phyloP scores from a whole-genome alignment of 2,797 vertebrate genomes.

The Notolepis coatsorum region DNA sequence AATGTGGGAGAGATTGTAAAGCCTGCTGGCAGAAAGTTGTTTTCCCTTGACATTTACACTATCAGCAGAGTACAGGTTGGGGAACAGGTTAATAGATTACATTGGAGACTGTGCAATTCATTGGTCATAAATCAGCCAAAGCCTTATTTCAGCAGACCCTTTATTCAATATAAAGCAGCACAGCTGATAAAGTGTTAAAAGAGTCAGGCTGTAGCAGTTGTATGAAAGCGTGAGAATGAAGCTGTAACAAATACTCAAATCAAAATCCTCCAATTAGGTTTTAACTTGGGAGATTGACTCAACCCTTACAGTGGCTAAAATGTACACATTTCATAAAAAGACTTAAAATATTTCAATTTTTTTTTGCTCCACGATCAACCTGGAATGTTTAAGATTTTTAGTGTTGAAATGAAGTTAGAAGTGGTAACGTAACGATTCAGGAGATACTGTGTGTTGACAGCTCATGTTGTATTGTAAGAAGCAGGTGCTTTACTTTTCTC shows the following conservation, averaged over 20 bases:
- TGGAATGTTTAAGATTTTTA: slow-evolving; percentile 8
- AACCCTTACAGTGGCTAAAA: slow-evolving; percentile 7
- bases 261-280: slow-evolving; percentile 13
- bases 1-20: neutral
- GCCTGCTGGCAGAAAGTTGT: neutral
- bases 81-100: slow-evolving; percentile 60
- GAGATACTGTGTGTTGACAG: slow-evolving; percentile 6
- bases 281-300: slow-evolving; percentile 14
- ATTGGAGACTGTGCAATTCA: neutral
- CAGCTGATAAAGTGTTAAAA: slow-evolving; percentile 57
- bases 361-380: slow-evolving; percentile 17
- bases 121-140: slow-evolving; percentile 20
- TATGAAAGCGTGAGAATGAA: slow-evolving; percentile 37
- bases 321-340: slow-evolving; percentile 6
- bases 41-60: slow-evolving; percentile 5
- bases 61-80: slow-evolving; percentile 38
- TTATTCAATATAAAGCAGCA: slow-evolving; percentile 64
- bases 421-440: slow-evolving; percentile 36
- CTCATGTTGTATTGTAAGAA: slow-evolving; percentile 1
- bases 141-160: slow-evolving; percentile 56
- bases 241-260: slow-evolving; percentile 34
- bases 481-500: slow-evolving; percentile 7
- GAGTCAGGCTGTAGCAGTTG: slow-evolving; percentile 49
- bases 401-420: slow-evolving; percentile 28
- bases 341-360: slow-evolving; percentile 8